Percentiles rank a stretch among this genome's conserved stretches.
Conservation (phyloP, 2,797 vertebrate genomes). For the Fringilla coelebs region DNA sequence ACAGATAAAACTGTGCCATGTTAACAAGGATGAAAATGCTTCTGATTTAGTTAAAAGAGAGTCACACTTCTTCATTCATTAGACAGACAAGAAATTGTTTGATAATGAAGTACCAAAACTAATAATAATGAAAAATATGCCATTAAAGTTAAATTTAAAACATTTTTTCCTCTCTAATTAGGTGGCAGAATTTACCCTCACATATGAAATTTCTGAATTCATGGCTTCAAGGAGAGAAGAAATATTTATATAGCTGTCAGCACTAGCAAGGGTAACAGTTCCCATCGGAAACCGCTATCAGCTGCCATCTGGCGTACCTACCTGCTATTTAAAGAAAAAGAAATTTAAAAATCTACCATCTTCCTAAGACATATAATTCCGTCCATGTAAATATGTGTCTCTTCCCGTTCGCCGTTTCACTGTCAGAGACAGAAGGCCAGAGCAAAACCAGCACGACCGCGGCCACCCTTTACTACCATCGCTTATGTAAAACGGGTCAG, state of each 20-base stretch:
- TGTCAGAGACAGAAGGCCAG: background rate
- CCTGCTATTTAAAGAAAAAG: background rate
- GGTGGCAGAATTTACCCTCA: background rate
- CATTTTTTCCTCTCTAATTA: background rate
- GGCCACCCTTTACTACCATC: rapidly evolving
- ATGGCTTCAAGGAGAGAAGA: background rate
- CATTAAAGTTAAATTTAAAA: background rate
- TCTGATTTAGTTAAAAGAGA: background rate
- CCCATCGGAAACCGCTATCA: rapidly evolving
- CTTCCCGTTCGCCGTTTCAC: background rate
- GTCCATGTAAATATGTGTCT: background rate
- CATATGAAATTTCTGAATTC: background rate
- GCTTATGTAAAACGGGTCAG: rapidly evolving
- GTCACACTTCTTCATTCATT: background rate
- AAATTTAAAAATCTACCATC: background rate
- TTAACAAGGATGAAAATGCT: background rate
- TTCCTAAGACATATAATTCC: background rate
- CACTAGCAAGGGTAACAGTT: background rate
- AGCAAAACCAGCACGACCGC: background rate
- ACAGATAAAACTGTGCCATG: background rate
- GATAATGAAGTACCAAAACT: background rate
- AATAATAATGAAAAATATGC: background rate
- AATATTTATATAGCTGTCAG: background rate
- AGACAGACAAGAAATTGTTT: background rate
- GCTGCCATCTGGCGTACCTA: background rate